phyloP scores from a whole-genome alignment of 2,113 vertebrate genomes.

The Accipiter virgatus region DNA sequence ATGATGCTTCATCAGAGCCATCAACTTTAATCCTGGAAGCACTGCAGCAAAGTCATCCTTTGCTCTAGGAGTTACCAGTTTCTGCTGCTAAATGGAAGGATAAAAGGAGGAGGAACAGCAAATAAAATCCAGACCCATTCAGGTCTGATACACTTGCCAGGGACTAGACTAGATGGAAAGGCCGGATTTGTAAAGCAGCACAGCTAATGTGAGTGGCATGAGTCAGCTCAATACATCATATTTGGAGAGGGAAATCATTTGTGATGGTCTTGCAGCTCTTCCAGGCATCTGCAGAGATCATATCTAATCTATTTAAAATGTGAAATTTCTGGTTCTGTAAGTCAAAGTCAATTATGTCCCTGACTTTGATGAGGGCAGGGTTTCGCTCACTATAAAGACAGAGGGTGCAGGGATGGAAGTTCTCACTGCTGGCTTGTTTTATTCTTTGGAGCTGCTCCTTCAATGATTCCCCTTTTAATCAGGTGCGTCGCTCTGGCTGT shows the following conservation, averaged over 20 bases:
- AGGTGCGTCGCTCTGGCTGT: fast-evolving
- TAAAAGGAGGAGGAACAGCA: background rate
- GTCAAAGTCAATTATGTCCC: background rate
- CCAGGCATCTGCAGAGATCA: background rate
- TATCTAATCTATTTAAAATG: background rate
- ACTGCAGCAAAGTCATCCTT: background rate
- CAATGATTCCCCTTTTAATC: background rate
- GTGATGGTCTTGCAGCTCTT: background rate
- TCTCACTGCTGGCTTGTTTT: background rate
- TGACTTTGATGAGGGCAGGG: background rate
- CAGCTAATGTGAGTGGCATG: background rate
- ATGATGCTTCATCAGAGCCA: background rate
- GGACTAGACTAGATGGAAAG: background rate
- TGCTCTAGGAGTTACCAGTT: background rate
- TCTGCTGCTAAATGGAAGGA: background rate
- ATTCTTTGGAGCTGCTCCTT: background rate
- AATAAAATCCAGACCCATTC: background rate
- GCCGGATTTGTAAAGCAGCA: background rate
- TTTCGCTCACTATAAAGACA: background rate
- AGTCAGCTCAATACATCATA: background rate
- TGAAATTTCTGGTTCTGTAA: background rate
- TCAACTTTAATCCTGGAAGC: background rate
- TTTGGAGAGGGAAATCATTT: background rate
- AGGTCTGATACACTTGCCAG: background rate
- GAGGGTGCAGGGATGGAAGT: background rate